Evolutionary conservation across 2,113 vertebrate species (phyloP).

Genomic region (Antechinus flavipes): DNA sequence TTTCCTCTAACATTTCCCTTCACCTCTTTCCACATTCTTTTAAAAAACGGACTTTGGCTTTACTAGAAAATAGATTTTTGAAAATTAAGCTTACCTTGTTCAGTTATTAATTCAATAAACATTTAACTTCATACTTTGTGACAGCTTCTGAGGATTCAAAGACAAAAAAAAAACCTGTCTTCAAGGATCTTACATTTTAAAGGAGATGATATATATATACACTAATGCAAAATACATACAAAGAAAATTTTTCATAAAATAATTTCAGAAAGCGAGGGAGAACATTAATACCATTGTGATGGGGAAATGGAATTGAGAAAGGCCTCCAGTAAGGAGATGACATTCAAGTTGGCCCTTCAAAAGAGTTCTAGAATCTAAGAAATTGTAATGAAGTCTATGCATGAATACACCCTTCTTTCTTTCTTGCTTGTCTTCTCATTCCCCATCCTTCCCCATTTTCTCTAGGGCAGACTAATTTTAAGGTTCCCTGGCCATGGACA

Average conservation of each 20-base stretch:
- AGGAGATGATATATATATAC: neutral
- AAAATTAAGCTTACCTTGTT: conserved; percentile 10
- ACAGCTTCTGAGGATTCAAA: neutral
- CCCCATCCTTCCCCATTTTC: neutral
- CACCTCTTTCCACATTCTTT: neutral
- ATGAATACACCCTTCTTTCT: neutral
- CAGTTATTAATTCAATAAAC: neutral
- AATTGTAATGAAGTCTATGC: neutral
- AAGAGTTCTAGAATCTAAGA: neutral
- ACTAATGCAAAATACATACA: neutral
- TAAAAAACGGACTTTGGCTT: neutral
- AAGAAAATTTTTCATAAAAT: neutral
- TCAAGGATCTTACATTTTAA: neutral
- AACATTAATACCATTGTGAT: neutral
- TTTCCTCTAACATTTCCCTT: rapidly evolving
- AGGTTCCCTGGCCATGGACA: neutral
- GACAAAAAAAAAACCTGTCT: neutral
- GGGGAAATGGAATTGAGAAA: neutral
- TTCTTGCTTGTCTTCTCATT: neutral
- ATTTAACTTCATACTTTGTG: neutral
- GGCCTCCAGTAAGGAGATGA: neutral
- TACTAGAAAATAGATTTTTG: conserved; percentile 41
- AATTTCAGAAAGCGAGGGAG: neutral
- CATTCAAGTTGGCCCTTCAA: neutral
- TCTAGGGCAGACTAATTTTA: neutral